Conservation (phyloP, 2,797 vertebrate species). For the Melanotaenia maccullochi region DNA sequence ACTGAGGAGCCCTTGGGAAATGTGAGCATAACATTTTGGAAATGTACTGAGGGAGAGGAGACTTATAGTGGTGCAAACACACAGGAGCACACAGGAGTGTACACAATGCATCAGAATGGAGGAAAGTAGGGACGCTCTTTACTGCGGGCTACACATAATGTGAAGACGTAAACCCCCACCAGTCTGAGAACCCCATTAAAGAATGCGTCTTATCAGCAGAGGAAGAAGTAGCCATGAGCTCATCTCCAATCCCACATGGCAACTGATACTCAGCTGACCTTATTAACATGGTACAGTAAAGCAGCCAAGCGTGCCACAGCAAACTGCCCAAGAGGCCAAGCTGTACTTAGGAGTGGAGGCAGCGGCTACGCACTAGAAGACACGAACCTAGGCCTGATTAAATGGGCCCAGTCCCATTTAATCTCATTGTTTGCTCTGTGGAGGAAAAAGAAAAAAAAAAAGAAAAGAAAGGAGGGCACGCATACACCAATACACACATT, state of each 20-base stretch:
- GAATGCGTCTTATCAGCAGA: slow-evolving; percentile 67
- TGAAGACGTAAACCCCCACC: slow-evolving; percentile 50
- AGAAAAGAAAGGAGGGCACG: too few relatives aligned
- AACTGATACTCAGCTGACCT: slow-evolving; percentile 72
- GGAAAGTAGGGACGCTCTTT: slow-evolving; percentile 36
- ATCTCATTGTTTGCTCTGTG: slow-evolving; percentile 13
- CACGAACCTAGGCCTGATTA: slow-evolving; percentile 28
- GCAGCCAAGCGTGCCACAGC: slow-evolving; percentile 63
- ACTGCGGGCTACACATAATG: slow-evolving; percentile 52
- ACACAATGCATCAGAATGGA: slow-evolving; percentile 32
- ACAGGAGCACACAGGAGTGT: neutral
- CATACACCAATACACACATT: neutral
- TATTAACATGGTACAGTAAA: slow-evolving; percentile 75
- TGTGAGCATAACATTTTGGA: slow-evolving; percentile 73
- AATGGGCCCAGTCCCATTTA: slow-evolving; percentile 34
- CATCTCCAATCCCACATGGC: slow-evolving; percentile 57
- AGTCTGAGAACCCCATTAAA: slow-evolving; percentile 69
- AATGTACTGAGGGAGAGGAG: slow-evolving; percentile 31
- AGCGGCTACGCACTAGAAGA: slow-evolving; percentile 41
- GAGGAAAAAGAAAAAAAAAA: neutral
- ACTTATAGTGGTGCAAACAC: slow-evolving; percentile 4
- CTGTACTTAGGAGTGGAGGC: slow-evolving; percentile 50
- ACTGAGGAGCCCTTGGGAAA: slow-evolving; percentile 60
- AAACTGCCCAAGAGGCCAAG: slow-evolving; percentile 66
- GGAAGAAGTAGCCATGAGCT: slow-evolving; percentile 52